These are phyloP conservation scores for Drosophila gaucha DNA, from an alignment of 2,888 invertebrate species.

Conservation along the genomic window DNA sequence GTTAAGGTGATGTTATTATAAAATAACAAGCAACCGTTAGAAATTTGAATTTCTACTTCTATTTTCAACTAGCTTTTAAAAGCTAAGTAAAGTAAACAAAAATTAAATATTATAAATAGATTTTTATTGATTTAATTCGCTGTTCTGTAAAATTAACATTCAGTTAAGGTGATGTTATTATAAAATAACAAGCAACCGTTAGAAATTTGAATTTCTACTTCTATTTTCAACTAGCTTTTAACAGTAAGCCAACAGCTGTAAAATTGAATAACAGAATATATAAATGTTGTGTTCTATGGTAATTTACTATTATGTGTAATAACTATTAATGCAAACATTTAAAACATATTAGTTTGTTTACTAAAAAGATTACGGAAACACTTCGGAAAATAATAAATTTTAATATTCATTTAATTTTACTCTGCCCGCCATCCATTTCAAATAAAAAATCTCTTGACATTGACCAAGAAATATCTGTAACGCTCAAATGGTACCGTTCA, in stretches of 20 bases:
- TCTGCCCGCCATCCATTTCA: background rate
- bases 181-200: background rate
- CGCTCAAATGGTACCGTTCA: slow-evolving; percentile 12
- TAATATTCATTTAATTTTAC: too few relatives aligned
- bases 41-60: too few relatives aligned
- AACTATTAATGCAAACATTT: too few relatives aligned
- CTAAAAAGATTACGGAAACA: too few relatives aligned
- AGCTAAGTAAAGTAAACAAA: background rate
- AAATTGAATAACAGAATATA: background rate
- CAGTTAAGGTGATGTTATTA: background rate
- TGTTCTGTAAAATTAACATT: slow-evolving; percentile 5
- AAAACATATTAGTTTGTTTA: too few relatives aligned
- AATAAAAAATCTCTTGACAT: slow-evolving; percentile 1
- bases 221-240: background rate
- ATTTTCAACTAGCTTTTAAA: too few relatives aligned
- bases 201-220: background rate
- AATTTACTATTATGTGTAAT: too few relatives aligned
- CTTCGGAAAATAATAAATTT: background rate
- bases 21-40: background rate
- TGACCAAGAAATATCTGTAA: background rate
- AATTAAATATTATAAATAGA: slow-evolving; percentile 1
- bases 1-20: background rate
- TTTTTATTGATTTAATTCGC: background rate
- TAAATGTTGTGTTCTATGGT: too few relatives aligned
- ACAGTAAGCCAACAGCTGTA: background rate